phyloP scores from a whole-genome alignment of 1,140 invertebrate species.

The Drosophila chauvacae region DNA sequence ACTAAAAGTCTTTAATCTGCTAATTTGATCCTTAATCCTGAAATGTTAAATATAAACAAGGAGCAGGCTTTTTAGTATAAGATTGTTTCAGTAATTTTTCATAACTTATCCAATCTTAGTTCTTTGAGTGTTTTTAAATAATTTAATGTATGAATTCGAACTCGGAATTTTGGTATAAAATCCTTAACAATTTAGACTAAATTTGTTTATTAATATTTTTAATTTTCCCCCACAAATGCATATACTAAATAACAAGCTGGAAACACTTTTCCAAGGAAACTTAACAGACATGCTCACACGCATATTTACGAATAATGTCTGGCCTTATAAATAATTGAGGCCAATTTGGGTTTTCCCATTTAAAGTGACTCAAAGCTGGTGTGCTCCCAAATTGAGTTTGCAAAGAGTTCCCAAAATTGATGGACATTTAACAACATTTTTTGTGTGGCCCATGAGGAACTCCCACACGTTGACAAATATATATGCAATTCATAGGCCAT shows the following conservation, averaged over 20 bases:
- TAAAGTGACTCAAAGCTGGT: conserved; percentile 8
- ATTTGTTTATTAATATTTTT: no score
- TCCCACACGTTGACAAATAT: conserved; percentile 31
- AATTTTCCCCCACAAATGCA: neutral
- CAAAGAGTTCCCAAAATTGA: conserved; percentile 30
- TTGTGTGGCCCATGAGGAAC: conserved; percentile 1
- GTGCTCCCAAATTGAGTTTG: conserved; percentile 18
- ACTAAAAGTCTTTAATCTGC: neutral
- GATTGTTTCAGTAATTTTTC: neutral
- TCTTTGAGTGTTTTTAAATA: neutral
- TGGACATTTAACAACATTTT: conserved; percentile 29
- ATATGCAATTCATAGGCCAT: conserved; percentile 30
- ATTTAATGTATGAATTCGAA: neutral
- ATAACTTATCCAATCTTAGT: neutral
- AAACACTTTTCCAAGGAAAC: neutral
- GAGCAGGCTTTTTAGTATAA: neutral
- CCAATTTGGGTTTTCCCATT: conserved; percentile 13
- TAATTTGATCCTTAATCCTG: neutral
- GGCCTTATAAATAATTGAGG: conserved; percentile 16
- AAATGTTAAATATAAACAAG: no score
- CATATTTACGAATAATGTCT: neutral
- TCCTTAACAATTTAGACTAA: neutral
- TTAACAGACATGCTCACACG: conserved; percentile 2
- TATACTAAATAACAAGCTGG: neutral
- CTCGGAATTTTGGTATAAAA: neutral